These are phyloP conservation scores for Osedax fenrisi DNA, from an alignment of 2,888 invertebrate species.

Conservation along the genomic window DNA sequence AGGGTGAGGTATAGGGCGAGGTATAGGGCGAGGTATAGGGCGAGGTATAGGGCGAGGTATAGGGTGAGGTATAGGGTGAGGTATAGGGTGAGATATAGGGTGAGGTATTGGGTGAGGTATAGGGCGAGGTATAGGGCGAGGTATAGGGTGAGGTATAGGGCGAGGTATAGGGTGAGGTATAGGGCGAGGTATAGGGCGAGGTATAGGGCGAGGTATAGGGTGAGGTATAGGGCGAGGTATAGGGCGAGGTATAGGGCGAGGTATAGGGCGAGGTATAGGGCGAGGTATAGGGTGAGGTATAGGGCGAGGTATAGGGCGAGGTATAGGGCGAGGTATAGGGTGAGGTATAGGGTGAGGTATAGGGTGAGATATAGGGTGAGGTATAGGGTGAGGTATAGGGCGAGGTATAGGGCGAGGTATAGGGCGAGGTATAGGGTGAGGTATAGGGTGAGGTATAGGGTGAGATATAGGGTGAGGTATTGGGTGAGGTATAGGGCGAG, in stretches of 20 bases:
- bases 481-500: neutral
- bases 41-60: neutral
- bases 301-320: neutral
- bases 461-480: too few relatives aligned
- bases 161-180: neutral
- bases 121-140: neutral
- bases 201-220: too few relatives aligned
- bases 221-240: too few relatives aligned
- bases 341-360: neutral
- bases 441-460: too few relatives aligned
- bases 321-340: neutral
- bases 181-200: neutral
- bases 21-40: neutral
- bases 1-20: too few relatives aligned
- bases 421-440: too few relatives aligned
- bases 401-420: neutral
- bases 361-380: neutral
- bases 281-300: neutral
- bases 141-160: neutral
- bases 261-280: neutral
- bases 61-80: neutral
- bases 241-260: neutral
- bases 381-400: neutral
- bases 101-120: neutral
- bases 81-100: neutral